Conservation (phyloP, 2,888 invertebrate species). For the Drepanosiphum platanoidis region DNA sequence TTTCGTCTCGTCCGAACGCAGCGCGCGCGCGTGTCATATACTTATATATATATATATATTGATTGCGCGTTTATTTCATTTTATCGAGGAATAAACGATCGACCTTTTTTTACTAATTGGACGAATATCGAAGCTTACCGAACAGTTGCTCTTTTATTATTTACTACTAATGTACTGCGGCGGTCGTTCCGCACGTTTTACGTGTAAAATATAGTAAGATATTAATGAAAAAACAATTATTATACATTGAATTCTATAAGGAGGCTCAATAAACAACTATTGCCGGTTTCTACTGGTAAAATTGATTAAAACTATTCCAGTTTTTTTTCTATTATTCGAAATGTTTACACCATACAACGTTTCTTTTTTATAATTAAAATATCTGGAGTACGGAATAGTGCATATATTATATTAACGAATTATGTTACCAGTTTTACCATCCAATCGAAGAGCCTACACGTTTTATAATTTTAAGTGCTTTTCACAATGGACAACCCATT, state of each 20-base stretch:
- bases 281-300: not conserved
- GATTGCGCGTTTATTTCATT: not conserved
- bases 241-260: not conserved
- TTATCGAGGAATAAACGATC: not conserved
- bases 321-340: not conserved
- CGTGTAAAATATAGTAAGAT: not conserved
- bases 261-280: not conserved
- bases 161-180: not conserved
- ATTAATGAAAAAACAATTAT: not conserved
- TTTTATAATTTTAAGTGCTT: constrained; percentile 22
- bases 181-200: no score
- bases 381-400: not conserved
- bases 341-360: not conserved
- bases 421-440: not conserved
- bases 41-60: not conserved
- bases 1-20: not conserved
- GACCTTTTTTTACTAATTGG: not conserved
- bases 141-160: not conserved
- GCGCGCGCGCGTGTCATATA: no score
- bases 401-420: not conserved
- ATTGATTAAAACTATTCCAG: not conserved
- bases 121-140: not conserved
- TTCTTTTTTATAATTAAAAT: not conserved
- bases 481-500: not conserved
- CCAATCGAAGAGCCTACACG: not conserved